A percentile compares a stretch with the other conserved stretches of the same genome.
phyloP scores from a whole-genome alignment of 2,888 invertebrate species.

The Drosophila nr. perissopoda region DNA sequence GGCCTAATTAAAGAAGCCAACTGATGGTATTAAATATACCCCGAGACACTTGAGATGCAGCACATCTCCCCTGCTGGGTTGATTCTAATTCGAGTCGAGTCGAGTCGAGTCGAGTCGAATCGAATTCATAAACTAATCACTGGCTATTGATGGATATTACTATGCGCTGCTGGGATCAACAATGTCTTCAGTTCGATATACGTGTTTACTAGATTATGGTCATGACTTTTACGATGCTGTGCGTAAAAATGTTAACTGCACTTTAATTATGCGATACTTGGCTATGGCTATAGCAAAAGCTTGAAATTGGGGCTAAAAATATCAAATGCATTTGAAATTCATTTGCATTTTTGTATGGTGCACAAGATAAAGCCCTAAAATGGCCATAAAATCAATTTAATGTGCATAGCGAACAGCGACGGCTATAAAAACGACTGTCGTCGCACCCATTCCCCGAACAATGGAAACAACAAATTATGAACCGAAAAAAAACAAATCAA shows the following conservation, averaged over 20 bases:
- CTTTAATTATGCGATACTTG: slow-evolving; percentile 59
- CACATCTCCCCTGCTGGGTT: slow-evolving; percentile 14
- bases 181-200: slow-evolving; percentile 10
- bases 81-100: slow-evolving; percentile 12
- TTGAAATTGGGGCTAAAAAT: slow-evolving; percentile 53
- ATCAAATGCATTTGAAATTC: slow-evolving; percentile 44
- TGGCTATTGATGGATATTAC: slow-evolving; percentile 14
- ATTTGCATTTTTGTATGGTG: slow-evolving; percentile 60
- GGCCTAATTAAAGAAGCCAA: background rate
- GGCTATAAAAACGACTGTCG: slow-evolving; percentile 49
- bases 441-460: slow-evolving; percentile 55
- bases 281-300: background rate
- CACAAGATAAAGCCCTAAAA: slow-evolving; percentile 54
- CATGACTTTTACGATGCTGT: slow-evolving; percentile 57
- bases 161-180: background rate
- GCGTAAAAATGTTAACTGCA: slow-evolving; percentile 48
- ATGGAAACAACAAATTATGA: slow-evolving; percentile 36
- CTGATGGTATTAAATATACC: background rate
- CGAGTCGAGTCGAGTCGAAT: slow-evolving; percentile 7
- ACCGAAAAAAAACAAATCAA: slow-evolving; percentile 20
- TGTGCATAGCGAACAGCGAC: slow-evolving; percentile 38
- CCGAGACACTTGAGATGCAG: slow-evolving; percentile 16
- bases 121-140: slow-evolving; percentile 35
- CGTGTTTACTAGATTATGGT: slow-evolving; percentile 8
- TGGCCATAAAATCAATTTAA: slow-evolving; percentile 62